Conservation (phyloP, 2,113 vertebrate genomes). For the Beaufortia kweichowensis region DNA sequence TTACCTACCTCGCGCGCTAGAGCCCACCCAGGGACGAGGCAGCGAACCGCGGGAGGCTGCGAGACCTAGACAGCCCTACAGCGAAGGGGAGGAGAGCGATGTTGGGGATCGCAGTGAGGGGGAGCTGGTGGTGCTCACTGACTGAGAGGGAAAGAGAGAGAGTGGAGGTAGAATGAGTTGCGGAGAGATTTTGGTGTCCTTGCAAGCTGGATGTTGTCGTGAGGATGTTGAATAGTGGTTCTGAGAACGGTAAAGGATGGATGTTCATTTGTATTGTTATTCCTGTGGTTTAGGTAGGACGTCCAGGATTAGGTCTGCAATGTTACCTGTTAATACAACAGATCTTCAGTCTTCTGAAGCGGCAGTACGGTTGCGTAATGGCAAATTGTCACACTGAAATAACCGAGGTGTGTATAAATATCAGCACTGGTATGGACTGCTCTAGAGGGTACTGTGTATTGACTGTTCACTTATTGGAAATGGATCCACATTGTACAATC, state of each 20-base stretch:
- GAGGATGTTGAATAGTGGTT: not conserved
- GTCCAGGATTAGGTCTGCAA: too few relatives aligned
- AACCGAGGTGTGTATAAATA: too few relatives aligned
- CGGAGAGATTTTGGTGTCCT: not conserved
- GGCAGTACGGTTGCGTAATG: not conserved
- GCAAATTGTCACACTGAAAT: not conserved
- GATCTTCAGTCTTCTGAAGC: not conserved
- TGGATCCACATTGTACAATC: not conserved
- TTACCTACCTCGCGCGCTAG: slow-evolving; percentile 78
- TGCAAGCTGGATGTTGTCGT: not conserved
- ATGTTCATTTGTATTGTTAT: not conserved
- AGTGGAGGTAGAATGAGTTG: not conserved
- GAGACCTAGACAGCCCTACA: slow-evolving; percentile 77
- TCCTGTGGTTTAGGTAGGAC: not conserved
- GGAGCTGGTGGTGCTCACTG: slow-evolving; percentile 91
- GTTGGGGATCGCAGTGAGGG: slow-evolving; percentile 87
- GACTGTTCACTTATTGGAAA: not conserved
- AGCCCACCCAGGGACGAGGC: slow-evolving; percentile 65
- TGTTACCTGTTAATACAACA: not conserved
- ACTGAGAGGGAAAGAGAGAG: slow-evolving; percentile 63
- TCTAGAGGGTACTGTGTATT: not conserved
- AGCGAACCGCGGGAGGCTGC: slow-evolving; percentile 59
- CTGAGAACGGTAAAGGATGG: not conserved
- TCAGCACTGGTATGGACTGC: not conserved
- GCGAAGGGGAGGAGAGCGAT: slow-evolving; percentile 89